These are phyloP conservation scores for Phragmatobia fuliginosa DNA, from an alignment of 2,888 invertebrate species.

Conservation along the genomic window DNA sequence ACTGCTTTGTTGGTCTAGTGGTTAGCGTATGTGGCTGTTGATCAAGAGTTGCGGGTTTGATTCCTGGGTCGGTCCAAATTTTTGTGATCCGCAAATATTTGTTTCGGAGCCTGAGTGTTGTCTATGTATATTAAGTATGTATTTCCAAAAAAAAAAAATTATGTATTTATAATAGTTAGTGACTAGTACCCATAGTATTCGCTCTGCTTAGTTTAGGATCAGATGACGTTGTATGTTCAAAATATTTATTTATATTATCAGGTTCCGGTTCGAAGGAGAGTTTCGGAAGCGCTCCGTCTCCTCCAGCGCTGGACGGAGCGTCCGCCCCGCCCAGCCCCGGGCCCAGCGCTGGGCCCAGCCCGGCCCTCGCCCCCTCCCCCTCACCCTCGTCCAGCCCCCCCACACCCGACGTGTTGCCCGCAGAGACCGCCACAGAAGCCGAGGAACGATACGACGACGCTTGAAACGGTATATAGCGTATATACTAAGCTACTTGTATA, in stretches of 20 bases:
- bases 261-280: constrained; percentile 14
- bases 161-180: too few species aligned
- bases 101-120: too few species aligned
- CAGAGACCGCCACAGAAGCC: constrained; percentile 83
- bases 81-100: too few species aligned
- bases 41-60: too few species aligned
- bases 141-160: too few species aligned
- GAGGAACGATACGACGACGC: constrained; percentile 75
- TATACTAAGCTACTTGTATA: neutral
- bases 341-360: neutral
- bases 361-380: neutral
- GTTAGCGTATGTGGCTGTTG: too few species aligned
- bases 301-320: constrained; percentile 23
- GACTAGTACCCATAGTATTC: too few species aligned
- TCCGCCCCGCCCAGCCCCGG: constrained; percentile 7
- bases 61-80: too few species aligned
- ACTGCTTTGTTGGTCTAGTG: too few species aligned
- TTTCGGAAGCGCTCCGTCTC: constrained; percentile 29
- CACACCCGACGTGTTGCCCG: constrained; percentile 62
- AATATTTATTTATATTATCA: neutral
- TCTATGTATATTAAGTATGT: too few species aligned
- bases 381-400: neutral
- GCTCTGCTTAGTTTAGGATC: too few species aligned
- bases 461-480: constrained; percentile 43
- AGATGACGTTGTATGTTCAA: too few species aligned